Percentiles rank a stretch among this genome's conserved stretches.
Evolutionary conservation across 2,888 invertebrate species (phyloP).

Genomic region (Eulithis testata): DNA sequence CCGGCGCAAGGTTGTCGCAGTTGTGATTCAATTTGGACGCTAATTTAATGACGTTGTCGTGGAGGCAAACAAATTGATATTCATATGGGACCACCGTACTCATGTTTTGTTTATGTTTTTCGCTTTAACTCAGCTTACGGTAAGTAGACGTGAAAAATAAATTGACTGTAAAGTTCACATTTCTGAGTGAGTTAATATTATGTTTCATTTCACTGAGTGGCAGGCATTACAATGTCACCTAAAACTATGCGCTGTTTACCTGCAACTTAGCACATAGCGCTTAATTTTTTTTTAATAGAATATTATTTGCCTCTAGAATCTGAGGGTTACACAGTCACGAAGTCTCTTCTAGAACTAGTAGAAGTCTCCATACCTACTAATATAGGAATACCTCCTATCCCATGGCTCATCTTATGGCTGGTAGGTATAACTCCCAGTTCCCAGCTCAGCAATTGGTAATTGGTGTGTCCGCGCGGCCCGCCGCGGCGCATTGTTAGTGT

Average conservation of each 20-base stretch:
- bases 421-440: conserved; percentile 53
- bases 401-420: not conserved
- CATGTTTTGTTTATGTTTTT: conserved; percentile 72
- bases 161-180: conserved; percentile 30
- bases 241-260: too few relatives aligned
- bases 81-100: conserved; percentile 79
- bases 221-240: too few relatives aligned
- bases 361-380: too few relatives aligned
- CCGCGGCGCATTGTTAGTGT: conserved; percentile 75
- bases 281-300: too few relatives aligned
- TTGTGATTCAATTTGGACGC: conserved; percentile 85
- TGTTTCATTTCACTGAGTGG: too few relatives aligned
- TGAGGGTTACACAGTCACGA: too few relatives aligned
- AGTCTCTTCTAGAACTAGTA: too few relatives aligned
- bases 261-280: too few relatives aligned
- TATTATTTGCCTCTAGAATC: too few relatives aligned
- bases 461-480: conserved; percentile 57
- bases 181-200: conserved; percentile 8
- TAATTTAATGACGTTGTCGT: conserved; percentile 83
- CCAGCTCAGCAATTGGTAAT: conserved; percentile 75
- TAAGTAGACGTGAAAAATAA: conserved; percentile 39
- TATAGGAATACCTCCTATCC: not conserved
- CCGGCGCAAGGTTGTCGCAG: conserved; percentile 81
- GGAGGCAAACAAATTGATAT: conserved; percentile 83
- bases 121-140: conserved; percentile 42